Conservation (phyloP, 2,888 invertebrate species). For the Orthonevra nobilis region DNA sequence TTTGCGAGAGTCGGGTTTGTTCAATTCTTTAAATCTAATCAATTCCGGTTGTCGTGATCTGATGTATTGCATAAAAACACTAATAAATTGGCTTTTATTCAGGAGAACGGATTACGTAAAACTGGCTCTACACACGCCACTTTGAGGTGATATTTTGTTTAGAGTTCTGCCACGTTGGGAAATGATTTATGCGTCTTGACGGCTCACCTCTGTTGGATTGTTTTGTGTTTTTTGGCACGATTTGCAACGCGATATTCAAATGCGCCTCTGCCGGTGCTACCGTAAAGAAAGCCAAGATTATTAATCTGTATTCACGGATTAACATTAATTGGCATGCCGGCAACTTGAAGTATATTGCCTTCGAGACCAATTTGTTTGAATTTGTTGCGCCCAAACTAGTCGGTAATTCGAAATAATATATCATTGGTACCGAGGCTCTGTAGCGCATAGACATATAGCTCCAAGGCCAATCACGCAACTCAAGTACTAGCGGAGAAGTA, state of each 20-base stretch:
- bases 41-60: slow-evolving; percentile 38
- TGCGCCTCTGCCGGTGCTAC: slow-evolving; percentile 3
- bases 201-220: background rate
- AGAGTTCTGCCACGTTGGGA: slow-evolving; percentile 10
- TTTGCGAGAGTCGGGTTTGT: background rate
- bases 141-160: slow-evolving; percentile 39
- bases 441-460: too few species aligned
- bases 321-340: slow-evolving; percentile 18
- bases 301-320: slow-evolving; percentile 22
- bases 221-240: slow-evolving; percentile 12
- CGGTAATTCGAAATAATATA: too few species aligned
- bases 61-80: slow-evolving; percentile 50
- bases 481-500: too few species aligned
- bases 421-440: too few species aligned
- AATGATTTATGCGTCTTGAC: slow-evolving; percentile 36
- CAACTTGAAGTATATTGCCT: background rate
- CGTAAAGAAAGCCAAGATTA: slow-evolving; percentile 11
- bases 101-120: slow-evolving; percentile 31
- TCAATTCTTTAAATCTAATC: slow-evolving; percentile 27
- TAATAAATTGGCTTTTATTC: slow-evolving; percentile 39
- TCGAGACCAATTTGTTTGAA: background rate
- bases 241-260: slow-evolving; percentile 22
- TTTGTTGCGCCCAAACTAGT: too few species aligned
- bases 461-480: too few species aligned
- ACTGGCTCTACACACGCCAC: slow-evolving; percentile 42